Base-by-base conservation (phyloP, 1,140 invertebrate genomes). In the Semibalanus balanoides region DNA sequence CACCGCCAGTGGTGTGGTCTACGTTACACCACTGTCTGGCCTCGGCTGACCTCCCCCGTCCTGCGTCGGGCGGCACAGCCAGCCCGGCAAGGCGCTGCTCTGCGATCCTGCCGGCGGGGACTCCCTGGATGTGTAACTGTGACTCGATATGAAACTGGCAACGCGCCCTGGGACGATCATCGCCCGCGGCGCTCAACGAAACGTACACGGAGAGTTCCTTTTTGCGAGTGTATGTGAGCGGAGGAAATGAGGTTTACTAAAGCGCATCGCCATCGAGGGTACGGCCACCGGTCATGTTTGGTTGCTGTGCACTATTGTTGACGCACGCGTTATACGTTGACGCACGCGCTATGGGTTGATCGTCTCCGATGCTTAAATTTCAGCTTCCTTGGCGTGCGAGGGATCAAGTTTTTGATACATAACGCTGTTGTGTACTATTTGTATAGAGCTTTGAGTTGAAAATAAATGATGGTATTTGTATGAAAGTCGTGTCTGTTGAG, bases 321-420 rank as follows among this genome's bases (percentile, higher is more conserved):
- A 64, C 51, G 51, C 51, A 64, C 51, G 51, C 51, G 51, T 64
- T 64, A 64, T 64, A 14, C 7, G 51, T 64, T 40, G 35, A 17
- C 35, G 35, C 35, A 40, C 35, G 5, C 35, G 35, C 5, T 7
- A 40, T 17, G 5, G 35, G 35, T 17, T 64, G 51, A 7, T 25
- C 14, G 51, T 64, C 22, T 64, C 51, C 51, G 51, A 64, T 64
- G 51, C 51, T 64, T 64, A 64, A 64, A 64, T 64, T 64, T 64
- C 51, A 22, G 51, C 51, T 64, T 64, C 51, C 51, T 64, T 64
- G 51, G 51, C 51, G 51, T 64, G 51, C 9, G 51, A 64, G 51
- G 51, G 51, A 64, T 64, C 51, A 64, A 64, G 51, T 64, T 64
- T 64, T 64, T 64, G 51, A 64, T 64, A 64, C 51, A 64, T 64